Evolutionary conservation across 2,888 invertebrate species (phyloP).

Genomic region (Drosophila meridionalis): DNA sequence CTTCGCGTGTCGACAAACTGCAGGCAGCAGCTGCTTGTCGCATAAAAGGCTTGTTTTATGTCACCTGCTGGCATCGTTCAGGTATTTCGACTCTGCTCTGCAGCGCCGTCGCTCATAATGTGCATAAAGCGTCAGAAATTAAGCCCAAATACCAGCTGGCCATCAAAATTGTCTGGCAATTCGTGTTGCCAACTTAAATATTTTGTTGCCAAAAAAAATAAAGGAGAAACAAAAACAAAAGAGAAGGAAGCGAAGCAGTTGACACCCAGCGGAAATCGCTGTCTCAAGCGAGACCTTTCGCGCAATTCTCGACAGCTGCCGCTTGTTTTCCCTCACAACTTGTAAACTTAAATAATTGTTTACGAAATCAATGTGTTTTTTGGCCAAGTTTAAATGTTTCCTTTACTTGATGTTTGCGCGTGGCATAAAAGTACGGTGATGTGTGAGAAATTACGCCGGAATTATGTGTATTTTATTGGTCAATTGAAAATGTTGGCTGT

Average conservation of each 20-base stretch:
- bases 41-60: conserved; percentile 80
- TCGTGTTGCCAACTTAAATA: conserved; percentile 29
- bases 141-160: conserved; percentile 52
- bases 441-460: too few relatives aligned
- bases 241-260: neutral
- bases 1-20: conserved; percentile 73
- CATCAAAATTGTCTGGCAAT: conserved; percentile 47
- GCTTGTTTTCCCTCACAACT: neutral
- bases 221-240: neutral
- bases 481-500: too few relatives aligned
- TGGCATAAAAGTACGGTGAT: too few relatives aligned
- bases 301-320: conserved; percentile 8
- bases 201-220: conserved; percentile 24
- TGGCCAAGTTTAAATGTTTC: neutral
- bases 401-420: neutral
- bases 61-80: conserved; percentile 62
- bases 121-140: conserved; percentile 65
- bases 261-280: conserved; percentile 37
- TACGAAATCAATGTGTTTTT: neutral
- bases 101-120: conserved; percentile 62
- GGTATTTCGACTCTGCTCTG: conserved; percentile 17
- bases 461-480: too few relatives aligned
- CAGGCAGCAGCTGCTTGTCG: conserved; percentile 55
- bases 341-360: neutral
- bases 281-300: conserved; percentile 21